Evolutionary conservation across 2,113 vertebrate species (phyloP), one percentile per base, ranked within the genome.

Genomic region (Hydrochoerus hydrochaeris): DNA sequence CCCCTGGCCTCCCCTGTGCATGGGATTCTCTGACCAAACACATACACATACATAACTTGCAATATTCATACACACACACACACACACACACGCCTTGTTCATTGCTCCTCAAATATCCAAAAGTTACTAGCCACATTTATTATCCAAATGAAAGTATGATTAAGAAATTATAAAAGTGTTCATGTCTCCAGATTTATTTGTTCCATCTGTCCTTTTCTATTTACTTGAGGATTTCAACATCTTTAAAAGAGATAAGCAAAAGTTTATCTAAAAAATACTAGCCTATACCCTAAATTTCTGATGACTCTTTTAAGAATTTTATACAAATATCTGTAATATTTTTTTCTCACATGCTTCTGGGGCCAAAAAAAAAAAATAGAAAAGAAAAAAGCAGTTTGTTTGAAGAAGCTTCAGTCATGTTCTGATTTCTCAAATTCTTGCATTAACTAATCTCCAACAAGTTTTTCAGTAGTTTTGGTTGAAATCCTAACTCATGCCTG

Each of bases 141-240:
- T 73, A 95, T 80, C 54, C 52, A 92, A 92, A 71, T 90, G 62
- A 65, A 88, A 85, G 22, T 65, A 58, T 84, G 35, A 85, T 58
- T 71, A 60, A 73, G 57, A 87, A 84, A 73, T 20, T 65, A 77
- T 41, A 57, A 54, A 91, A 78, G 4, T 87, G 9, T 71, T 52
- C 41, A 73, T 88, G 67, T 78, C 69, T 81, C 58, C 75, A 87
- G 60, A 87, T 44, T 81, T 67, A 62, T 38, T 86, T 46, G 49
- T 57, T 86, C 35, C 26, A 9, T 82, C 22, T 88, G 13, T 26
- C 35, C 32, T 81, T 49, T 92, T 91, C 52, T 4, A n/a, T 24
- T 35, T 6, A 24, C 1, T 82, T 17, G 26, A 73, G 38, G 32
- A 26, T 19, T 22, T 93, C 38, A 57, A 88, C 32, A 81, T 30